phyloP scores from a whole-genome alignment of 2,888 invertebrate species.

The Lasioglossum figueresi region DNA sequence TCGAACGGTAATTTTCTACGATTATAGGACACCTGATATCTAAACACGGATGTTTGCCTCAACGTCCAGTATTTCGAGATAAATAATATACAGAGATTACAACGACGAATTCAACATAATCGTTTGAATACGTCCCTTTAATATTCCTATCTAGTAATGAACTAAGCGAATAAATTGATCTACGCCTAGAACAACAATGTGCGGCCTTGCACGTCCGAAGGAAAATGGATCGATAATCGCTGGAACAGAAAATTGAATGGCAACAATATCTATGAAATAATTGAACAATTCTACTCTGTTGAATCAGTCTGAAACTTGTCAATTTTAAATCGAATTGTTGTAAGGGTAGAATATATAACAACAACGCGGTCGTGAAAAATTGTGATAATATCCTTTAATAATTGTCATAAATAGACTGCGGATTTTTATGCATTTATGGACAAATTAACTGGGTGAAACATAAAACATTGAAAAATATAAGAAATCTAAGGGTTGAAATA shows the following conservation, averaged over 20 bases:
- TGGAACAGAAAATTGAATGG: conserved; percentile 25
- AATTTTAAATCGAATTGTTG: not conserved
- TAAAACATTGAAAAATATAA: no score
- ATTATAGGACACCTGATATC: not conserved
- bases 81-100: not conserved
- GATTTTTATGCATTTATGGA: no score
- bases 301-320: not conserved
- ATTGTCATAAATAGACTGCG: not conserved
- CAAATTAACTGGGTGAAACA: no score
- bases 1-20: not conserved
- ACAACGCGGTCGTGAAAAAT: not conserved
- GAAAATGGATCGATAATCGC: conserved; percentile 44
- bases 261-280: conserved; percentile 17
- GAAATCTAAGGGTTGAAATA: no score
- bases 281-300: not conserved
- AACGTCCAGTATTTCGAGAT: not conserved
- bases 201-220: conserved; percentile 27
- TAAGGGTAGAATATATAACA: not conserved
- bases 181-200: conserved; percentile 22
- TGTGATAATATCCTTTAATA: not conserved
- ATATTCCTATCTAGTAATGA: not conserved
- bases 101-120: not conserved
- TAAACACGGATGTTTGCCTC: not conserved
- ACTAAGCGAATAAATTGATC: conserved; percentile 10
- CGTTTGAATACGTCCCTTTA: not conserved